phyloP scores from a whole-genome alignment of 2,888 invertebrate species.

The Epiblema foenella region DNA sequence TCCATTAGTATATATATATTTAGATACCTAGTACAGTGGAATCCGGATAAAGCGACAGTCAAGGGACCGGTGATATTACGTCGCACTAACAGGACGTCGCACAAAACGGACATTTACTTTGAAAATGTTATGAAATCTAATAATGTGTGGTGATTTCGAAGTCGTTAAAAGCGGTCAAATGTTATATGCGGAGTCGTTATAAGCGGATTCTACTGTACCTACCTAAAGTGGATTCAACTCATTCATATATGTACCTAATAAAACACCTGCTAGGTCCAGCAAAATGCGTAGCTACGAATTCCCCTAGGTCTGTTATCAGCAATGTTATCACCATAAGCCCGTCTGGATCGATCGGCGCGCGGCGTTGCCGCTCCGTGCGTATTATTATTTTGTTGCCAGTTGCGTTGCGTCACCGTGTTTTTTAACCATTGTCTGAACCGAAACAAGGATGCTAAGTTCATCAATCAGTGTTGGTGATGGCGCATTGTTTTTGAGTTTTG shows the following conservation, averaged over 20 bases:
- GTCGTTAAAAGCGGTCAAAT: no score
- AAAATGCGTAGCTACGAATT: slow-evolving; percentile 13
- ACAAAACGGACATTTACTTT: no score
- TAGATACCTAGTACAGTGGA: no score
- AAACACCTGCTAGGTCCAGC: slow-evolving; percentile 2
- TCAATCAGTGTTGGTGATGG: slow-evolving; percentile 36
- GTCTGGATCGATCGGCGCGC: slow-evolving; percentile 53
- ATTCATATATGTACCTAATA: slow-evolving; percentile 13
- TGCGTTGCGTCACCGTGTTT: slow-evolving; percentile 43
- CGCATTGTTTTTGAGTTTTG: slow-evolving; percentile 42
- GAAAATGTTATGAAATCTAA: no score
- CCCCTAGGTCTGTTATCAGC: slow-evolving; percentile 26
- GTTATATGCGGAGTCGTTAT: no score
- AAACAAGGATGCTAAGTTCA: slow-evolving; percentile 32
- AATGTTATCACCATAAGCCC: slow-evolving; percentile 35
- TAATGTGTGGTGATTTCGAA: no score
- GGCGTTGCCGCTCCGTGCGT: slow-evolving; percentile 63
- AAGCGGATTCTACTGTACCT: no score
- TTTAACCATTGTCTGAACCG: slow-evolving; percentile 25
- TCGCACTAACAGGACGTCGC: no score
- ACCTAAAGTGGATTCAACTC: not conserved
- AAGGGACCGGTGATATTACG: no score
- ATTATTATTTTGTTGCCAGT: slow-evolving; percentile 39
- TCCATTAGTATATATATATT: not conserved
- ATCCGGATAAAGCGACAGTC: no score